A percentile compares a stretch with the other conserved stretches of the same genome.
phyloP scores from a whole-genome alignment of 2,113 vertebrate species.

The Pao palembangensis region DNA sequence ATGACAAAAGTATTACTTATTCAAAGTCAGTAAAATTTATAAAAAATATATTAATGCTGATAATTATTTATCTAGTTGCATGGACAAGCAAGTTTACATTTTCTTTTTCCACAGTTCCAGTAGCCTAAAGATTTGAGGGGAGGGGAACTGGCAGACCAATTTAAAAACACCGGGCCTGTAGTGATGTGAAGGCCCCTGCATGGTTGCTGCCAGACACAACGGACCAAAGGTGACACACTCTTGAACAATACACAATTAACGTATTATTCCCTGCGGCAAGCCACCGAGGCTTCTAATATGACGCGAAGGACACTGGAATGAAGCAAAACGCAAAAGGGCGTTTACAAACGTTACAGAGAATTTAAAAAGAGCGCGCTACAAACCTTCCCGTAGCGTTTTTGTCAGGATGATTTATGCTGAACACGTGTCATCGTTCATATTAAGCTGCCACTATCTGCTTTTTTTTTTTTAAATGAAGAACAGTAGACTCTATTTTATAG shows the following conservation, averaged over 20 bases:
- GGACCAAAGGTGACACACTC: conserved; percentile 55
- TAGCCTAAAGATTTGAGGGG: conserved; percentile 5
- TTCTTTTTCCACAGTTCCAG: neutral
- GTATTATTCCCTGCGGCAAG: conserved; percentile 63
- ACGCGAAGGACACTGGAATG: neutral
- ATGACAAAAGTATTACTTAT: conserved; percentile 3
- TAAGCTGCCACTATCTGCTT: neutral
- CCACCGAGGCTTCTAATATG: conserved; percentile 53
- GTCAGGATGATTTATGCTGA: neutral
- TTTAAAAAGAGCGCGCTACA: neutral
- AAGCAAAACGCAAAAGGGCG: conserved; percentile 7
- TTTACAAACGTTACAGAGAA: neutral
- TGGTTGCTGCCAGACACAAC: conserved; percentile 56
- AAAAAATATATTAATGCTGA: neutral
- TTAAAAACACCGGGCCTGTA: conserved; percentile 19
- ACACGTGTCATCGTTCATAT: neutral
- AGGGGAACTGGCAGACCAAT: neutral
- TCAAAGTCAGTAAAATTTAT: conserved; percentile 24
- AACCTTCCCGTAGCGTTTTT: no score
- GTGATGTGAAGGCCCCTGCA: conserved; percentile 37
- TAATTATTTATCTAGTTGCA: conserved; percentile 7
- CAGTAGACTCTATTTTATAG: no score
- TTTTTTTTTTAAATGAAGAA: neutral
- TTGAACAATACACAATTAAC: conserved; percentile 72
- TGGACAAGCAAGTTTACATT: conserved; percentile 42